Evolutionary conservation across 2,888 invertebrate species (phyloP).

Genomic region (Rhabditoides inermis): DNA sequence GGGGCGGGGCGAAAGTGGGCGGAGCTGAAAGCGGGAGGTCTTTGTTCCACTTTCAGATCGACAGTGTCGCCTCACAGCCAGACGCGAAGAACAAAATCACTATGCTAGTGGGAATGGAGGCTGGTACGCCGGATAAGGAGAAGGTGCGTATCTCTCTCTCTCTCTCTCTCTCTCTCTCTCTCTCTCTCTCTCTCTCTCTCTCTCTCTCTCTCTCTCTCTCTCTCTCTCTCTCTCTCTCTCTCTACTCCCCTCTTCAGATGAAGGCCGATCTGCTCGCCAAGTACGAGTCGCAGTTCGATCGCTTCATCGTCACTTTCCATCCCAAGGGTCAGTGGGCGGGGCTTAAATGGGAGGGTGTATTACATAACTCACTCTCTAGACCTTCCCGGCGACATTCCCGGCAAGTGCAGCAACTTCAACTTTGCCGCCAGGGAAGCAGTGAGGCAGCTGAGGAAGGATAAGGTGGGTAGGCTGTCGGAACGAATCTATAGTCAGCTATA

Average conservation of each 20-base stretch:
- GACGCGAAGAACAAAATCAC: conserved; percentile 23
- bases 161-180: background rate
- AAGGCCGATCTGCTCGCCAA: conserved; percentile 23
- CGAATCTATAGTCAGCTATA: too few relatives aligned
- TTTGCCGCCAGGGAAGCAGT: conserved; percentile 35
- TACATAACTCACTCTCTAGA: conserved; percentile 1
- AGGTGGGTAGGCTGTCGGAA: too few relatives aligned
- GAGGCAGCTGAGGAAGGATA: conserved; percentile 28
- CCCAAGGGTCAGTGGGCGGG: conserved; percentile 36
- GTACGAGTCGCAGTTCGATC: conserved; percentile 35
- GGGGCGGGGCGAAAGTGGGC: conserved; percentile 5
- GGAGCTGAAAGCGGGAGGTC: background rate
- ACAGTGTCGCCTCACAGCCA: background rate
- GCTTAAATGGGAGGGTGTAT: background rate
- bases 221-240: too few relatives aligned
- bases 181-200: background rate
- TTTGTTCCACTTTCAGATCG: too few relatives aligned
- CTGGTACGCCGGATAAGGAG: conserved; percentile 42
- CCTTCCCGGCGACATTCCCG: conserved; percentile 43
- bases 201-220: too few relatives aligned
- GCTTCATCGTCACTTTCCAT: conserved; percentile 44
- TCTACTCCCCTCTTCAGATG: conserved; percentile 22
- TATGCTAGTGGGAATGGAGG: conserved; percentile 41
- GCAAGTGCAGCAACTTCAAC: conserved; percentile 46
- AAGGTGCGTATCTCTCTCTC: too few relatives aligned